phyloP scores from a whole-genome alignment of 2,888 invertebrate genomes.

The Drosophila vallismaia region DNA sequence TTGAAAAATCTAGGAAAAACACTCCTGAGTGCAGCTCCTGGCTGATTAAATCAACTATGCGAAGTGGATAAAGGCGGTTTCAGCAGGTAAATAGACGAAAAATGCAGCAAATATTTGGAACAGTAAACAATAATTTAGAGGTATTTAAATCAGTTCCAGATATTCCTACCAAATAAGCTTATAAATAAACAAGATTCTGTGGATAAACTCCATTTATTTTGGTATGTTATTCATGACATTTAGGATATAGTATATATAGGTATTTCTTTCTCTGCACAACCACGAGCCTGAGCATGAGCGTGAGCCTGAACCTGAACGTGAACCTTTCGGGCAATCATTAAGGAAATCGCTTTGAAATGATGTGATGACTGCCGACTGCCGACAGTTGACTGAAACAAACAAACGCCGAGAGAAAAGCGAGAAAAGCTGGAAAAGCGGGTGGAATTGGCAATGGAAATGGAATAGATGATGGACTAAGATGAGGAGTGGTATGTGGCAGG shows the following conservation, averaged over 20 bases:
- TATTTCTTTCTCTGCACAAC: slow-evolving; percentile 6
- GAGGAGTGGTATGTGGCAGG: neutral
- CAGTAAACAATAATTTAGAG: neutral
- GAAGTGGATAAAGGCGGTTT: slow-evolving; percentile 4
- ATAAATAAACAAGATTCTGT: no score
- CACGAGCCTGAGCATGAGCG: neutral
- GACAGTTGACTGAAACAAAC: slow-evolving; percentile 49
- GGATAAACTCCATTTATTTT: no score
- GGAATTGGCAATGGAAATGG: slow-evolving; percentile 13
- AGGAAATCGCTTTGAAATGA: slow-evolving; percentile 49
- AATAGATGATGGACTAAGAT: slow-evolving; percentile 4
- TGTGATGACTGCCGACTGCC: slow-evolving; percentile 42
- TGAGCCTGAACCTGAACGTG: no score
- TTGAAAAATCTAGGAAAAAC: slow-evolving; percentile 24
- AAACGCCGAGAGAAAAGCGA: slow-evolving; percentile 3
- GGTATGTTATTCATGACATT: neutral
- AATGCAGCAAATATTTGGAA: neutral
- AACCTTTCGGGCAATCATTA: slow-evolving; percentile 34
- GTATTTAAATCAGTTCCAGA: neutral
- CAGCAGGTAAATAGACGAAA: neutral
- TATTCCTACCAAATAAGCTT: no score
- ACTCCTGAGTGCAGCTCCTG: slow-evolving; percentile 23
- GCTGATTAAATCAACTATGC: slow-evolving; percentile 51
- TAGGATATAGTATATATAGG: no score
- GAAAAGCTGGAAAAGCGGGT: neutral